Percentiles rank a stretch among this genome's conserved stretches.
Evolutionary conservation across 2,113 vertebrate genomes (phyloP).

Genomic region (Struthio camelus): DNA sequence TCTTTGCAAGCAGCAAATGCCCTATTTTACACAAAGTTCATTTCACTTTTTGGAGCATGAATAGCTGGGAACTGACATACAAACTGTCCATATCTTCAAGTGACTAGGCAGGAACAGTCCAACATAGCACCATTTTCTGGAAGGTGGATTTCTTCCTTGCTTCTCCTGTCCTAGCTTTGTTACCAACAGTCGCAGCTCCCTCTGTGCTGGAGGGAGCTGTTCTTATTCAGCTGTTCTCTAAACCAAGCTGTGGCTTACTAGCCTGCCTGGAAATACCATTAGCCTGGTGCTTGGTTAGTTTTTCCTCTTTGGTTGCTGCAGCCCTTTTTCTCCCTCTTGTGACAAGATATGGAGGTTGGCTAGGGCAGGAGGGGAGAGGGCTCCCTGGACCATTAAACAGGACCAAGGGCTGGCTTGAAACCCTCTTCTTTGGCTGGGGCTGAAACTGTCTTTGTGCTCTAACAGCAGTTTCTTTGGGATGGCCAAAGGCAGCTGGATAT

Average conservation of each 20-base stretch:
- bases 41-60: neutral
- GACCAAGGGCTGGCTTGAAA: neutral
- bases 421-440: neutral
- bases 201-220: neutral
- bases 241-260: neutral
- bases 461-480: neutral
- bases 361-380: neutral
- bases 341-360: neutral
- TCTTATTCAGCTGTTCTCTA: neutral
- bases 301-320: constrained; percentile 25
- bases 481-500: neutral
- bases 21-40: constrained; percentile 4
- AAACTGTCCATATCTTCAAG: constrained; percentile 43
- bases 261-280: neutral
- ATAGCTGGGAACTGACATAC: constrained; percentile 44
- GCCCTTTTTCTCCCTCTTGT: neutral
- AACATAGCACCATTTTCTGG: constrained; percentile 38
- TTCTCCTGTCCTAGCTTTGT: neutral
- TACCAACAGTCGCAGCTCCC: neutral
- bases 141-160: constrained; percentile 27
- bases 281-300: neutral
- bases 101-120: constrained; percentile 24
- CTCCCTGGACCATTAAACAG: neutral
- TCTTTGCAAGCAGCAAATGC: constrained; percentile 5
- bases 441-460: neutral